These are phyloP conservation scores for Andrena camellia DNA, from an alignment of 2,888 invertebrate genomes.

Conservation along the genomic window DNA sequence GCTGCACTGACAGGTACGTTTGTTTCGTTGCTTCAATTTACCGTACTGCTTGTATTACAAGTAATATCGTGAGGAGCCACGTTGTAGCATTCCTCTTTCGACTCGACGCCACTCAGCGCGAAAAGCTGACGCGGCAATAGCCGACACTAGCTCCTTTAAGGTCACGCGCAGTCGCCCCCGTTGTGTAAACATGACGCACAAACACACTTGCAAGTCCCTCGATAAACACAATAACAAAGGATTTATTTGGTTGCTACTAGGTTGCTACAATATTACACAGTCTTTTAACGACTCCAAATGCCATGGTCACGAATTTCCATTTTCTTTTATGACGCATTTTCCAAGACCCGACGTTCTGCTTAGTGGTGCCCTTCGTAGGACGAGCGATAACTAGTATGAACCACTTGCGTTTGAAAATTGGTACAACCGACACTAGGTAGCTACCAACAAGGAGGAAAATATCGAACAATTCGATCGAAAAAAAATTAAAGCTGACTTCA, in stretches of 20 bases:
- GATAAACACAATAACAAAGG: neutral
- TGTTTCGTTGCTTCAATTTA: neutral
- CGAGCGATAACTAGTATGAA: conserved; percentile 17
- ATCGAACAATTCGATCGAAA: neutral
- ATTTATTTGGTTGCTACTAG: neutral
- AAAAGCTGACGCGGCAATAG: conserved; percentile 52
- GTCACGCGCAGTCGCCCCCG: neutral
- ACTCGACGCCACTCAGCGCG: conserved; percentile 2
- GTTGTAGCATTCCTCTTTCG: conserved; percentile 2
- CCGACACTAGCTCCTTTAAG: conserved; percentile 39
- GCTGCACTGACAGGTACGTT: conserved; percentile 39
- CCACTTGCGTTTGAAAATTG: neutral
- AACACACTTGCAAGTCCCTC: neutral
- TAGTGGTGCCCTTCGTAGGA: conserved; percentile 45
- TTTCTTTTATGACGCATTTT: neutral
- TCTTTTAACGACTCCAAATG: neutral
- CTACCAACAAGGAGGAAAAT: neutral
- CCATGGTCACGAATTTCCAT: neutral
- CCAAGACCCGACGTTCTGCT: neutral
- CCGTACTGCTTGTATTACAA: neutral
- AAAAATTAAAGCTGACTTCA: no score
- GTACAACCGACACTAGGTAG: neutral
- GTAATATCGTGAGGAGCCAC: conserved; percentile 20
- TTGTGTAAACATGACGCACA: neutral
- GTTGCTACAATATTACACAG: neutral